phyloP scores from a whole-genome alignment of 2,113 vertebrate genomes.

The Smithornis capensis region DNA sequence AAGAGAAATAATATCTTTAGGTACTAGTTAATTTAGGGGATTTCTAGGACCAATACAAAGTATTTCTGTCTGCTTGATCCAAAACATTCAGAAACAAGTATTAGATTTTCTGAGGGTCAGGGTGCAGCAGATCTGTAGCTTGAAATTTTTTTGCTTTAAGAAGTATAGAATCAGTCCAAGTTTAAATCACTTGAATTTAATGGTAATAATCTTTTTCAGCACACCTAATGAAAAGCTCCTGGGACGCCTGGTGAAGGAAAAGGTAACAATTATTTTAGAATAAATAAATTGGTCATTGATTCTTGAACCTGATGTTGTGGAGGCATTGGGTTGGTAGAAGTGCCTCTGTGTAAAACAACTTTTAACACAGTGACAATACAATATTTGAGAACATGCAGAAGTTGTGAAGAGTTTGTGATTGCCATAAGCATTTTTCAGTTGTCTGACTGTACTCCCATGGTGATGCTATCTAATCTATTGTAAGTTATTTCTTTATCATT shows the following conservation, averaged over 20 bases:
- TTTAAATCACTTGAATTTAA: background rate
- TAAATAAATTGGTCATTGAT: background rate
- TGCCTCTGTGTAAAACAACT: background rate
- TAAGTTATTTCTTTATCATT: background rate
- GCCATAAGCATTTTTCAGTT: background rate
- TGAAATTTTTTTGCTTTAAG: background rate
- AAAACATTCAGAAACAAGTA: background rate
- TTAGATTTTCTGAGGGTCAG: background rate
- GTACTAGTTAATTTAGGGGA: background rate
- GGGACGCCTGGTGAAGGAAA: constrained; percentile 95
- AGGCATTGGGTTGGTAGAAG: background rate
- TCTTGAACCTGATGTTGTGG: background rate
- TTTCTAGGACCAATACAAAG: background rate
- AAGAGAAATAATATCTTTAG: background rate
- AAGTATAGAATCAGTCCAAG: background rate
- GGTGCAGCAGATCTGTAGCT: background rate
- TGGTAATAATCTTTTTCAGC: constrained; percentile 71
- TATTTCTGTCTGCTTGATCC: background rate
- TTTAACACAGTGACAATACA: background rate
- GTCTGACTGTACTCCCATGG: background rate
- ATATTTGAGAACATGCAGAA: background rate
- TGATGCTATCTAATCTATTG: background rate
- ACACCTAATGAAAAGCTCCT: constrained; percentile 98
- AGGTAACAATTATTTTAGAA: constrained; percentile 77
- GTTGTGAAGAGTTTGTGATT: background rate